Evolutionary conservation across 2,113 vertebrate genomes (phyloP).

Genomic region (Leuciscus idus): DNA sequence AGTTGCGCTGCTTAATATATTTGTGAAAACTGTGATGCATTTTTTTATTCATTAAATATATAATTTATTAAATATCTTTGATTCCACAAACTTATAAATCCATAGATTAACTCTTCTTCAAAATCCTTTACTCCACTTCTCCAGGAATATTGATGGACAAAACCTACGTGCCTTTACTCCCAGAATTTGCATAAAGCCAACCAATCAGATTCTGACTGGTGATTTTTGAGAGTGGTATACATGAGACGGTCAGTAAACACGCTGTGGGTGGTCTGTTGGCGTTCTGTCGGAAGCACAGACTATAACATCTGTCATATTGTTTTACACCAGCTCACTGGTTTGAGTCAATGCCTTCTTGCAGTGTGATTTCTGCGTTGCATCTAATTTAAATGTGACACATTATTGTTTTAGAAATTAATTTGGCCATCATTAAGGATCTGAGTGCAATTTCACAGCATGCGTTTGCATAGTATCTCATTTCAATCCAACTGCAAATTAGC

Average conservation of each 20-base stretch:
- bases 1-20: neutral
- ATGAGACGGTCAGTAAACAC: neutral
- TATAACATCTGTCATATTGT: neutral
- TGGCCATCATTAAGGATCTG: constrained; percentile 42
- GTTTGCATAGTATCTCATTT: constrained; percentile 4
- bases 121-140: neutral
- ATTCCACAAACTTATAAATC: neutral
- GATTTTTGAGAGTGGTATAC: neutral
- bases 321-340: neutral
- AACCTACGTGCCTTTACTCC: neutral
- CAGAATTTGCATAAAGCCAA: neutral
- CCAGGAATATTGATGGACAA: neutral
- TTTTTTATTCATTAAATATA: neutral
- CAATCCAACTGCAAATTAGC: constrained; percentile 41
- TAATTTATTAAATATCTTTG: neutral
- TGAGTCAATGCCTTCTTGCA: constrained; percentile 18
- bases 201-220: neutral
- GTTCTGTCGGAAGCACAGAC: neutral
- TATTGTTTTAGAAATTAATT: constrained; percentile 39
- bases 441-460: constrained; percentile 15
- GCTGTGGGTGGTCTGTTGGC: neutral
- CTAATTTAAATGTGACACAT: constrained; percentile 38
- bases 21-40: neutral
- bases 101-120: neutral
- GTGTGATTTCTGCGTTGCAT: constrained; percentile 25